Evolutionary conservation across 2,797 vertebrate genomes (phyloP).

Genomic region (Ispidina lecontei): DNA sequence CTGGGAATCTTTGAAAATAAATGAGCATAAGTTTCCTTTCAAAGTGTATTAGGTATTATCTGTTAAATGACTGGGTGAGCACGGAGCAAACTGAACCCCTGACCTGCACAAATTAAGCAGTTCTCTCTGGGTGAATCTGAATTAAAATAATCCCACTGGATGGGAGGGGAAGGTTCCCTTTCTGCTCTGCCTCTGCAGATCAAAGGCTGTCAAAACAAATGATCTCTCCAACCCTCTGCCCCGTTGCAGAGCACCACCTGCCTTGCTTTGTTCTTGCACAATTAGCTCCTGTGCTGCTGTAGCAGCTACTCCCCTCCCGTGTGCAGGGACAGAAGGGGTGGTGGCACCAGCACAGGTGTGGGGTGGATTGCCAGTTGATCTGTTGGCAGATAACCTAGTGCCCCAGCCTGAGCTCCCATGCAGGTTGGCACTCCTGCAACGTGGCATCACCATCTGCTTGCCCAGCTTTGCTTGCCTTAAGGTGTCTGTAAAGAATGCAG

Average conservation of each 20-base stretch:
- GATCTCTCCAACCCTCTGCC: neutral
- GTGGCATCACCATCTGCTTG: accelerated
- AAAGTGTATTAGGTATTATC: neutral
- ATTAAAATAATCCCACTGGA: neutral
- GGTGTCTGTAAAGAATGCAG: neutral
- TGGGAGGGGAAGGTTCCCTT: neutral
- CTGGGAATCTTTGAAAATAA: slow-evolving; percentile 36
- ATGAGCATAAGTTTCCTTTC: neutral
- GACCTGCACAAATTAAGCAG: slow-evolving; percentile 8
- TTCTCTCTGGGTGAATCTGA: neutral
- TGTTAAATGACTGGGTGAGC: neutral
- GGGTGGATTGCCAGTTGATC: neutral
- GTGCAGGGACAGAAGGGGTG: neutral
- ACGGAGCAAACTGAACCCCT: neutral
- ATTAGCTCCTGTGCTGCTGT: accelerated
- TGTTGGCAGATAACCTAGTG: neutral
- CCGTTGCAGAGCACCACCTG: neutral
- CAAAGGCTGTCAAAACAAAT: neutral
- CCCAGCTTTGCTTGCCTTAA: neutral
- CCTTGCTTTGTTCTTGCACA: neutral
- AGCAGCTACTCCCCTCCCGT: neutral
- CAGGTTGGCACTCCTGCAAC: neutral
- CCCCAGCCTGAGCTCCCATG: neutral
- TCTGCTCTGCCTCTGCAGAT: slow-evolving; percentile 2
- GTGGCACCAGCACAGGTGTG: neutral